A percentile compares a stretch with the other conserved stretches of the same genome.
These are phyloP conservation scores for Emydoidea blandingii DNA, from an alignment of 2,797 vertebrate genomes.

Conservation along the genomic window DNA sequence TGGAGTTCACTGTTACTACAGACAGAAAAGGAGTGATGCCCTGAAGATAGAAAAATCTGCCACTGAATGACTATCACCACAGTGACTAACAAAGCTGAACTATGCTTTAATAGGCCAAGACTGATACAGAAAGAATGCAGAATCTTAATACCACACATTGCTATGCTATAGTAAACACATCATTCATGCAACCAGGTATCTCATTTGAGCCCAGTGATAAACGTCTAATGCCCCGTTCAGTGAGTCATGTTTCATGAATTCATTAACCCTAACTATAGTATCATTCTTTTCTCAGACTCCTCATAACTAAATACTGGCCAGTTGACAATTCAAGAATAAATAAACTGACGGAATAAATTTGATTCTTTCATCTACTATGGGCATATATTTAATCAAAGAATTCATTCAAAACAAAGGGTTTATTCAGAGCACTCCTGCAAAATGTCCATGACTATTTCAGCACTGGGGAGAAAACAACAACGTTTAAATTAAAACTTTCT, in stretches of 20 bases:
- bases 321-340: constrained; percentile 4
- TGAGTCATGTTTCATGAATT: background rate
- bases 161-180: background rate
- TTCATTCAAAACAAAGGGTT: background rate
- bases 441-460: background rate
- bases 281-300: background rate
- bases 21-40: background rate
- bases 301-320: background rate
- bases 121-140: background rate
- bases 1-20: background rate
- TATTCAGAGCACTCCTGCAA: constrained; percentile 12
- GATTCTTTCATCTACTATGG: background rate
- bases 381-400: constrained; percentile 9
- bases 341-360: background rate
- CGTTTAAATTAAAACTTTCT: background rate
- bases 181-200: background rate
- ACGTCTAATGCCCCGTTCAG: background rate
- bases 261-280: background rate
- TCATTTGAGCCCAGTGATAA: background rate
- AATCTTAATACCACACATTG: background rate
- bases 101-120: background rate
- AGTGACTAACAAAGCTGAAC: background rate
- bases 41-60: background rate
- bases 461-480: background rate
- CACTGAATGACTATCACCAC: background rate